Base-by-base conservation (phyloP, 2,113 vertebrate genomes). In the Smithornis capensis region DNA sequence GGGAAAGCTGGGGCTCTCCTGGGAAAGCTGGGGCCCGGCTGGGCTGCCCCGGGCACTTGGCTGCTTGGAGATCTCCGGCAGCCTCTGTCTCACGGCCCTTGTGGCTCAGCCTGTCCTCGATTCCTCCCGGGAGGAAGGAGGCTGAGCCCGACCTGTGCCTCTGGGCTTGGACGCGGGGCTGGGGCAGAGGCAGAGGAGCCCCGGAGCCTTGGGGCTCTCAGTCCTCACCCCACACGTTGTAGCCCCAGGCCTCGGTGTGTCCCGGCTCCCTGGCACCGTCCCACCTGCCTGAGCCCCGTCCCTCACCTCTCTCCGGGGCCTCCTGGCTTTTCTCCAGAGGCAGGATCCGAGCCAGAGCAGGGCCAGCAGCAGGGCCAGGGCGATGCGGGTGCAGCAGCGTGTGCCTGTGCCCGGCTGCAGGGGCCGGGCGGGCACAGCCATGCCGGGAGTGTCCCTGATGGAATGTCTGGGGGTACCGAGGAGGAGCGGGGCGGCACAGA, bases 331-430 rank as follows among this genome's bases (percentile, higher is more conserved):
- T 33, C 63, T 76, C 3, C 53, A 9, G 25, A 68, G 83, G 73
- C 52, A 3, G 44, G 44, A 14, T 1, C 44, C 53, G 0, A 77
- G 53, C 73, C 83, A 37, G 1, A 86, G 73, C 33, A 2, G 4
- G 53, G 83, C 83, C 7, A 86, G 44, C 73, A 77, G 71, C 73
- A 86, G 63, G 53, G 37, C 12, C 83, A 60, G 63, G 37, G 45
- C 63, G 2, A 52, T 2, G 53, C 42, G 27, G 73, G 31, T 1
- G 63, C 83, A 68, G 63, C 83, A 19, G 18, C 19, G 45, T 0
- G 44, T 17, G 71, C 52, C 71, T 0, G 35, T 1, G 52, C 3
- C 3, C 25, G 16, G 60, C 52, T 0, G 60, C 60, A 0, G 3
- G 7, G 1, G 19, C 50, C 0, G 71, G 71, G 44, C 62, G 0